Evolutionary conservation across 2,797 vertebrate species (phyloP).

Genomic region (Moxostoma hubbsi): DNA sequence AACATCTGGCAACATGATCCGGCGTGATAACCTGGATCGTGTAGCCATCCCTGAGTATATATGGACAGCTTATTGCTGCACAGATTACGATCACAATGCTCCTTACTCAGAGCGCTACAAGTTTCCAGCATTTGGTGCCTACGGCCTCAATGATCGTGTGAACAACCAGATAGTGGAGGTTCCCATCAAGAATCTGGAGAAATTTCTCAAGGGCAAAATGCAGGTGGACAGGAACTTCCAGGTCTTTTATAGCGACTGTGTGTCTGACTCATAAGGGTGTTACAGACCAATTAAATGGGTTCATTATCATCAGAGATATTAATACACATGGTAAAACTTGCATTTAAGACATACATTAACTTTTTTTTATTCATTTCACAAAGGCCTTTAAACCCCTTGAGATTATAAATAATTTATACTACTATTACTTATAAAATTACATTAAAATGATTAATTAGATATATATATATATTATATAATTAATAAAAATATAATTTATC

Average conservation of each 20-base stretch:
- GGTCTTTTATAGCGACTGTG: conserved; percentile 78
- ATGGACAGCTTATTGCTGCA: conserved; percentile 79
- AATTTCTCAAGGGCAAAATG: conserved; percentile 74
- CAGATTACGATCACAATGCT: conserved; percentile 72
- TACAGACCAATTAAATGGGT: background rate
- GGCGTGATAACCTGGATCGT: conserved; percentile 71
- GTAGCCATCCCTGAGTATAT: conserved; percentile 74
- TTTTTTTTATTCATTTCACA: background rate
- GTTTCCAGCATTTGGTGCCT: conserved; percentile 73
- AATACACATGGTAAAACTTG: background rate
- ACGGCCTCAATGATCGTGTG: conserved; percentile 71
- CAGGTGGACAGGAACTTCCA: conserved; percentile 78
- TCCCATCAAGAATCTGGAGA: conserved; percentile 75
- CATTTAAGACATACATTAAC: too few species aligned
- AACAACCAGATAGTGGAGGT: conserved; percentile 76
- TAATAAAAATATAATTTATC: background rate
- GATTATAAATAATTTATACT: background rate
- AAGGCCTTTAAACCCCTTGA: background rate
- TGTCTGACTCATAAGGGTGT: conserved; percentile 49
- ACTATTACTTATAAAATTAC: background rate
- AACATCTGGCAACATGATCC: conserved; percentile 73
- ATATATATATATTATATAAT: background rate
- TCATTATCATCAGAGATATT: background rate
- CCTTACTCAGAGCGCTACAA: conserved; percentile 76
- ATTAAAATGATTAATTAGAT: background rate